Percentiles rank a stretch among this genome's conserved stretches.
phyloP scores from a whole-genome alignment of 1,140 invertebrate genomes.

The silkworm (Bombyx mori) region ASM3026992v2 NC_085120.1:8041001-8041500 shows the following conservation, averaged over 20 bases:
- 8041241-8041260: conserved; percentile 37
- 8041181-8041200: no score
- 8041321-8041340: conserved; percentile 71
- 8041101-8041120: conserved; percentile 12
- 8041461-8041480: conserved; percentile 13
- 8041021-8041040: no score
- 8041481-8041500: conserved; percentile 30
- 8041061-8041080: conserved; percentile 6
- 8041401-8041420: conserved; percentile 19
- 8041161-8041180: no score
- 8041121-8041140: no score
- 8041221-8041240: conserved; percentile 22
- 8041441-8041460: conserved; percentile 61
- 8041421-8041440: conserved; percentile 33
- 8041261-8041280: conserved; percentile 64
- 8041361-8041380: conserved; percentile 54
- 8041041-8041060: no score
- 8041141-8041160: no score
- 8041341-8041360: conserved; percentile 68
- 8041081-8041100: conserved; percentile 28
- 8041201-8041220: no score
- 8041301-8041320: conserved; percentile 56
- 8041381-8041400: conserved; percentile 15
- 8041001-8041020: no score
- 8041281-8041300: conserved; percentile 65